Evolutionary conservation across 2,113 vertebrate genomes (phyloP).

Genomic region (Ochotona curzoniae): DNA sequence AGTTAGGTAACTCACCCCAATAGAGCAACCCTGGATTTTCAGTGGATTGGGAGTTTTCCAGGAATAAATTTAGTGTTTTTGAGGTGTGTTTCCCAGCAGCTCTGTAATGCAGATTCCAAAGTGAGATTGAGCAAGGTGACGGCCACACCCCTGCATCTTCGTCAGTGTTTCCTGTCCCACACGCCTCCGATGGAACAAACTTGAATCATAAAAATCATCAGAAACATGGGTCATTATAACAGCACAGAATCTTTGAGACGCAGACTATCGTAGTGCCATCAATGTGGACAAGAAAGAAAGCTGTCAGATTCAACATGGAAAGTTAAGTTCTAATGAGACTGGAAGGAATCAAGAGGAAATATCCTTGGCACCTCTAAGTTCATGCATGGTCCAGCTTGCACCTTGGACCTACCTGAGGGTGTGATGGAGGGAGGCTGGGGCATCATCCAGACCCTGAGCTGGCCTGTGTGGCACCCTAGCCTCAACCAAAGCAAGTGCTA

Average conservation of each 20-base stretch:
- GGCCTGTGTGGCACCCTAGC: background rate
- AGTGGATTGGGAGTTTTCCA: background rate
- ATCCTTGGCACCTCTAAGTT: background rate
- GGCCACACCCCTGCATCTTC: background rate
- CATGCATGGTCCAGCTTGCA: no score
- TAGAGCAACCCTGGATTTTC: background rate
- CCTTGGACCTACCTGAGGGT: no score
- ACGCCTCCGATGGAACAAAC: background rate
- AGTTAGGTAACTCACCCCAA: background rate
- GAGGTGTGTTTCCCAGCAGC: background rate
- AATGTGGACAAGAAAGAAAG: background rate
- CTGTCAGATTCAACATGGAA: background rate
- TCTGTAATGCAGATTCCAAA: background rate
- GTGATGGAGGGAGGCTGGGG: no score
- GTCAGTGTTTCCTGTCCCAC: background rate
- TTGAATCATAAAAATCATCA: background rate
- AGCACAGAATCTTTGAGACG: background rate
- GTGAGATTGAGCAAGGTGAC: background rate
- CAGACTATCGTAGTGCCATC: background rate
- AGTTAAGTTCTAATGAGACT: background rate
- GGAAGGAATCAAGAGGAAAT: background rate
- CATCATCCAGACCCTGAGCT: background rate
- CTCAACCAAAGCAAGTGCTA: background rate
- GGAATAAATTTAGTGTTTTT: background rate
- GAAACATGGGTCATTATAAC: background rate